phyloP scores from a whole-genome alignment of 2,113 vertebrate species.

The Cavia porcellus region DNA sequence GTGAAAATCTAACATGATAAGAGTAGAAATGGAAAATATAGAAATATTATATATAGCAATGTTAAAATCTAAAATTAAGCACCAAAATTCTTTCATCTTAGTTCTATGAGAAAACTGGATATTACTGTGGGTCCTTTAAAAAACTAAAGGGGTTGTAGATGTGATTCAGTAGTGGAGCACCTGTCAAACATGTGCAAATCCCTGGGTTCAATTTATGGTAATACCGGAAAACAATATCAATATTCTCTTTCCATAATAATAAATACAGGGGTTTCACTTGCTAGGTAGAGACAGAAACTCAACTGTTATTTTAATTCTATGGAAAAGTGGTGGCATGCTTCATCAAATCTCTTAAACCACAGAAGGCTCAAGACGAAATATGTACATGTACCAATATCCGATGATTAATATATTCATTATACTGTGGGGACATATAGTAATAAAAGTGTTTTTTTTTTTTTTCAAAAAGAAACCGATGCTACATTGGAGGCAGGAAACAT shows the following conservation, averaged over 20 bases:
- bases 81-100: slow-evolving; percentile 30
- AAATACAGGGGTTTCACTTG: slow-evolving; percentile 45
- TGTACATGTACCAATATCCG: neutral
- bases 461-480: neutral
- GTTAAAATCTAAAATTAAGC: slow-evolving; percentile 38
- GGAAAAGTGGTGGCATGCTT: slow-evolving; percentile 8
- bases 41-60: neutral
- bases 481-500: neutral
- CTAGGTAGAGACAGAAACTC: neutral
- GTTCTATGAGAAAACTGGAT: neutral
- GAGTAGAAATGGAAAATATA: slow-evolving; percentile 15
- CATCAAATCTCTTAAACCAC: slow-evolving; percentile 16
- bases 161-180: neutral
- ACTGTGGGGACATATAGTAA: neutral
- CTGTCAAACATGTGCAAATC: neutral
- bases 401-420: neutral
- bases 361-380: neutral
- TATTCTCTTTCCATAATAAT: slow-evolving; percentile 34
- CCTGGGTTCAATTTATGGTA: neutral
- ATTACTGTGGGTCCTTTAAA: neutral
- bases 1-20: neutral
- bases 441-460: neutral
- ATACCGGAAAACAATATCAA: neutral
- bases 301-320: slow-evolving; percentile 54
- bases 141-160: neutral